Evolutionary conservation across 1,140 invertebrate genomes (phyloP), one percentile per base, ranked within the genome.

Genomic region (Andricus grossulariae): DNA sequence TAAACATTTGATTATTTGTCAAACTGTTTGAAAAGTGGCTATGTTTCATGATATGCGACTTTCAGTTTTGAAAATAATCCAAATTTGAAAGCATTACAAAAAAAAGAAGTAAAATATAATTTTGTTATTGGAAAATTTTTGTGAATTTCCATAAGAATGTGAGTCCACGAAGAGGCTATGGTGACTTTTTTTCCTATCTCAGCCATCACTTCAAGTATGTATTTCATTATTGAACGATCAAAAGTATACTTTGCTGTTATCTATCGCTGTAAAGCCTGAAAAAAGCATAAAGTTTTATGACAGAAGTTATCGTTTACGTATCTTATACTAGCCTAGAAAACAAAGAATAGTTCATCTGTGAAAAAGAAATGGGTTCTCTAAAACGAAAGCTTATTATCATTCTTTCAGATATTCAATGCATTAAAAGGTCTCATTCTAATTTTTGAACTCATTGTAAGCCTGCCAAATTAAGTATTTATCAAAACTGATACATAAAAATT

Each of bases 301-400:
- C 60, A 66, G n/a, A 66, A 66, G 13, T 66, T 66, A 66, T 66
- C 39, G 60, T 66, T 25, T 15, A 66, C n/a, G 15, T 66, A 7
- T n/a, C 10, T 39, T 66, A 66, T 66, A 66, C 32, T 21, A 66
- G 3, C 16, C 16, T 16, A 16, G 10, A 7, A 66, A 66, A 39
- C 39, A n/a, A 66, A 39, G 57, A 16, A 16, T n/a, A 0, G 15
- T 3, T 66, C 15, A 16, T 66, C 32, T 66, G 16, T 13, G 2
- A 45, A 19, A 8, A 39, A 66, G n/a, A 45, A 8, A 45, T 66
- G 32, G 39, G 16, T 1, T 16, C 39, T 15, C 10, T 13, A 6
- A 39, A 16, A 39, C 32, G 32, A 66, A 66, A 19, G 8, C 18
- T 21, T 55, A 55, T 55, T 54, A 54, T 16, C 52, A 11, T 11